Evolutionary conservation across 1,140 invertebrate genomes (phyloP), one percentile per base, ranked within the genome.

Genomic region (Philopotamus ludificatus): DNA sequence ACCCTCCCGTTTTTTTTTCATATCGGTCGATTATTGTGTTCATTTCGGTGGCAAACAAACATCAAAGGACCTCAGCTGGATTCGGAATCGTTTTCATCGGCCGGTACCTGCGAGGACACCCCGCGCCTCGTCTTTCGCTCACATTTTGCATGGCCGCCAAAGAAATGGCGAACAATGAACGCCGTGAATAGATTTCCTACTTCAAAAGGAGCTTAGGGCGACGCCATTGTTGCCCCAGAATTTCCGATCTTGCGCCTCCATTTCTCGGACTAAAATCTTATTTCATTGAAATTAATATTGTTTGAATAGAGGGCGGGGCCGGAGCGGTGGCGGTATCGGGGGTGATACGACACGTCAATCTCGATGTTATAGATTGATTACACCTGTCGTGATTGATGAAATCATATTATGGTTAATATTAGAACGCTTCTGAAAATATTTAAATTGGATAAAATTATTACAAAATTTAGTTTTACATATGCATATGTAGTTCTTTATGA

Each of bases 111-210:
- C 16, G 28, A 20, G 3, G 20, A 20, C 25, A n/a, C 20, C n/a
- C 7, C 15, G n/a, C n/a, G n/a, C 21, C 41, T 57, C 25, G 34
- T 57, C 53, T 16, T 28, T n/a, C 12, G 53, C 34, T 57, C 53
- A 54, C 28, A 21, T 54, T 54, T 23, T 54, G 15, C 53, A 34
- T 57, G 12, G 51, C 57, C 28, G 7, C 39, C 12, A 47, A 44
- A 47, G 44, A 26, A 60, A 44, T 41, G 16, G 12, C 25, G 20
- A 41, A 60, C 57, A 60, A 60, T 60, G 57, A 60, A 42, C 57
- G 42, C 42, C 21, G 47, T 60, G 57, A 60, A 60, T 60, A 22
- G 57, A 60, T 60, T 60, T 60, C 57, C 57, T n/a, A 23, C 16
- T 21, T 60, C 42, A 57, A 57, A 26, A 15, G 26, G 41, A 42